Evolutionary conservation across 2,797 vertebrate genomes (phyloP).

Genomic region (Galago senegalensis): DNA sequence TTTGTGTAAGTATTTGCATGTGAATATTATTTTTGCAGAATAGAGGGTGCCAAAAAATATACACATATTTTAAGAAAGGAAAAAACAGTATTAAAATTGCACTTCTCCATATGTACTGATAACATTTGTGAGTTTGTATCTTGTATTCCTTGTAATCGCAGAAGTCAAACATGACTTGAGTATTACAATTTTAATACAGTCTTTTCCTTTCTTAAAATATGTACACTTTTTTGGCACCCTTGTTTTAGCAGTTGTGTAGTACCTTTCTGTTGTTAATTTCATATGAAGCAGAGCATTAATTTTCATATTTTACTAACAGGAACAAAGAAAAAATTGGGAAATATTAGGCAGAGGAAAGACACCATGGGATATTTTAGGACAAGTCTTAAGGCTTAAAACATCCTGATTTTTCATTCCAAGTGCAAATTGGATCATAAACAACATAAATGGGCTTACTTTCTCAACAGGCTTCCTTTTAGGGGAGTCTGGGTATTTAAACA

Average conservation of each 20-base stretch:
- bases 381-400: background rate
- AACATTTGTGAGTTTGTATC: too few species aligned
- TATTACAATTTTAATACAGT: too few species aligned
- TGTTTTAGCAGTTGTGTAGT: background rate
- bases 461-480: conserved; percentile 19
- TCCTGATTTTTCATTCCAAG: background rate
- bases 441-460: background rate
- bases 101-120: too few species aligned
- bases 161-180: too few species aligned
- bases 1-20: conserved; percentile 70
- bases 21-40: conserved; percentile 36
- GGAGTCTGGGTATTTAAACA: conserved; percentile 23
- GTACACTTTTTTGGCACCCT: too few species aligned
- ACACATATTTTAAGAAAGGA: too few species aligned
- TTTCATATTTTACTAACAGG: conserved; percentile 7
- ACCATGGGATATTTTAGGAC: background rate
- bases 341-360: conserved; percentile 7
- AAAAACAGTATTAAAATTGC: too few species aligned
- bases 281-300: background rate
- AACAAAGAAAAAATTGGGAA: conserved; percentile 34
- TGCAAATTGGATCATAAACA: background rate
- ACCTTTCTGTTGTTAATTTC: conserved; percentile 48
- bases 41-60: background rate
- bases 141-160: too few species aligned
- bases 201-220: too few species aligned